Base-by-base conservation (phyloP, 2,888 invertebrate species). In the Xanthia icteritia region DNA sequence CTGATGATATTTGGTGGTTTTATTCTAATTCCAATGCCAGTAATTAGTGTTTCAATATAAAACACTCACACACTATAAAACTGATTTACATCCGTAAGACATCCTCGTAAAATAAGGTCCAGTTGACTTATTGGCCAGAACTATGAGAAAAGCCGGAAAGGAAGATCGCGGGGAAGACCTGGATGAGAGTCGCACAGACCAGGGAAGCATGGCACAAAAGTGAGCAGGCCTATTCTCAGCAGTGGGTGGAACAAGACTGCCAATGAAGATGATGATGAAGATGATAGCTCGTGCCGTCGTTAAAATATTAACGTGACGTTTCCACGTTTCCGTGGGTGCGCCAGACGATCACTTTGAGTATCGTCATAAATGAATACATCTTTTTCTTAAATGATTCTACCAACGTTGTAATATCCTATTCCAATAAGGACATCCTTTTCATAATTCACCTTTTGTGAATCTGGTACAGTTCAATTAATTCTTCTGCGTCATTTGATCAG, bases 401-500 rank as follows among this genome's bases (percentile, higher is more conserved):
- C 13, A 20, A 58, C 17, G 15, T n/a, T 8, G 11, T 11, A 5
- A 39, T 15, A 42, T 45, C 17, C 45, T 11, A 17, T 48, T 79
- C 0, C 45, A 45, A 54, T 39, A 45, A 23, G 58, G 20, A 58
- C 11, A 58, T 75, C 51, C 31, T 42, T 42, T 45, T n/a, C 5
- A 51, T 20, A 73, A 42, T 2, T 5, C 15, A 27, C n/a, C n/a
- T 36, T 60, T 54, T 39, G 13, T 31, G 39, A 48, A 69, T 76
- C 36, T 56, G n/a, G 6, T 20, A 4, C 65, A 54, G 20, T 58
- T 64, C 5, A 68, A 71, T 76, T 51, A 31, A 76, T 48, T 42
- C 42, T 31, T 69, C 23, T 73, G 36, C 82, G 78, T 82, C 81
- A 78, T 66, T 60, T 60, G 54, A 63, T n/a, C 48, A 81, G 31